Percentiles rank a stretch among this genome's conserved stretches.
These are phyloP conservation scores for Hydrocynus forskahlii DNA, from an alignment of 2,797 vertebrate species.

Conservation along the genomic window DNA sequence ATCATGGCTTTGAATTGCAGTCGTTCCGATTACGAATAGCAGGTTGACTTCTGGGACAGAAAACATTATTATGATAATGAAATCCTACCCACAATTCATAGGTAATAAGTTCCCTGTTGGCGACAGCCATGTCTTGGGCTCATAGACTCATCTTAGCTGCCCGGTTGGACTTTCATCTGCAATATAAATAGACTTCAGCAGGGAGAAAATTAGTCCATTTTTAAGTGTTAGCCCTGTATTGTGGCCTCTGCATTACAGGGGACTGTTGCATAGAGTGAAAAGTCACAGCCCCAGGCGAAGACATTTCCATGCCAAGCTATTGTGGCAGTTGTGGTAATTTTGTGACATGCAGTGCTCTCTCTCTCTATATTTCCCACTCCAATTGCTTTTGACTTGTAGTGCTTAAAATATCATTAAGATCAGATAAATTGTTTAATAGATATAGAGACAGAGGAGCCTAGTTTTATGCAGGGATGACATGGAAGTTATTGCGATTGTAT, in stretches of 20 bases:
- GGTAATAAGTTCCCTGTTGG: constrained; percentile 52
- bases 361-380: too few species aligned
- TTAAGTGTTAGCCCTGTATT: constrained; percentile 23
- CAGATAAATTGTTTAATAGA: too few species aligned
- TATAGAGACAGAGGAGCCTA: too few species aligned
- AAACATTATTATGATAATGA: constrained; percentile 66
- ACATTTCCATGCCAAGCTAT: not conserved
- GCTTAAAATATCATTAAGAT: too few species aligned
- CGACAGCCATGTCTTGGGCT: constrained; percentile 49
- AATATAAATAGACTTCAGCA: constrained; percentile 26
- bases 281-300: not conserved
- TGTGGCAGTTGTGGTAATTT: too few species aligned
- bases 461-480: too few species aligned
- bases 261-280: not conserved
- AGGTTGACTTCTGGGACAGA: constrained; percentile 56
- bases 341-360: too few species aligned
- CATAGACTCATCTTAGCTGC: constrained; percentile 43
- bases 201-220: constrained; percentile 56
- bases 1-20: constrained; percentile 59
- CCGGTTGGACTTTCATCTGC: constrained; percentile 51
- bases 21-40: constrained; percentile 64
- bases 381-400: too few species aligned
- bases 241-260: constrained; percentile 32
- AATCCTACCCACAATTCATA: constrained; percentile 58
- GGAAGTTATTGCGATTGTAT: too few species aligned